Evolutionary conservation across 2,113 vertebrate genomes (phyloP), one percentile per base, ranked within the genome.

Genomic region (Bettongia penicillata): DNA sequence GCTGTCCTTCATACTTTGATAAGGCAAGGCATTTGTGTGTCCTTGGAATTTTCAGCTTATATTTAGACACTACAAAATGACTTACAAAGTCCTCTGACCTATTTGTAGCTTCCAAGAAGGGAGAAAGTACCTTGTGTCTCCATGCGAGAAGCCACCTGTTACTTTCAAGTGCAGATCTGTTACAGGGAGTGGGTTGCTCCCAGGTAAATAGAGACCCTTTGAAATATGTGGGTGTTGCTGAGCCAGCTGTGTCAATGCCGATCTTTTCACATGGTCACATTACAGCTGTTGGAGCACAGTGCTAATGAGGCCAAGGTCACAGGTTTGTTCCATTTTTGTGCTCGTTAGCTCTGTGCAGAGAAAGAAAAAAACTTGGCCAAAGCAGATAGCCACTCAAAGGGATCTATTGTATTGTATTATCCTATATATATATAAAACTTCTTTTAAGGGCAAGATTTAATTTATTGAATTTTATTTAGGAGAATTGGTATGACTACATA

Each of bases 41-140:
- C 93, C 93, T 97, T 94, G 91, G 96, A 92, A 52, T 94, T 93
- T 51, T 43, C 37, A 90, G 22, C 8, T 43, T 50, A 37, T 89
- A 24, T 89, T 93, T 91, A 37, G 92, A n/a, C 37, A 19, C 19
- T 37, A 43, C 90, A 49, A 92, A 77, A 55, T 95, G 91, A 55
- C 77, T 94, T 90, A 91, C 92, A 24, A 48, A 90, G 68, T 68
- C 4, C 24, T 48, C 47, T 53, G 50, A 93, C 37, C 43, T 95
- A 0, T 84, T 89, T 96, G 49, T 93, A 90, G 57, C 68, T 89
- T 95, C 49, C 49, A 90, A 24, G 96, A 96, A 61, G 77, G 90
- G n/a, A 61, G 90, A 53, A 2, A 61, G 24, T 24, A 1, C 61
- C 10, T 84, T 3, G 0, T n/a, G 37, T 55, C 47, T 57, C 51